Evolutionary conservation across 1,140 invertebrate genomes (phyloP).

Genomic region (Drosophila mojavensis): DNA sequence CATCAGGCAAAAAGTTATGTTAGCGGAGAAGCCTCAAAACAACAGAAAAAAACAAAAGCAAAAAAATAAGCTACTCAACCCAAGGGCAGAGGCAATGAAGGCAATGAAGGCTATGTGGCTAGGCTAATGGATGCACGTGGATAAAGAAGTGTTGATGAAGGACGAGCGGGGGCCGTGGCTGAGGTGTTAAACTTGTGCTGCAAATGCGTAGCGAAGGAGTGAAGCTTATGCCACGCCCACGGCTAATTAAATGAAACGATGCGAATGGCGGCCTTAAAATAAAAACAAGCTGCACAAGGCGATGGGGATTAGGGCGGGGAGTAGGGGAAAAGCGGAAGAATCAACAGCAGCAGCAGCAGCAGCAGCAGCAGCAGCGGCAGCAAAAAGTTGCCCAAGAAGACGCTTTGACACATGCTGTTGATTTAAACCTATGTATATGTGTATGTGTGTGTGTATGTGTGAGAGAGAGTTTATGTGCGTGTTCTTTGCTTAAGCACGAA

Average conservation of each 20-base stretch:
- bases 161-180: not conserved
- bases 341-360: constrained; percentile 10
- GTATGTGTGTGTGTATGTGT: constrained; percentile 6
- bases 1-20: constrained; percentile 42
- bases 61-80: not conserved
- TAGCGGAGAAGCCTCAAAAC: not conserved
- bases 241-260: constrained; percentile 74
- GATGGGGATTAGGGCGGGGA: not conserved
- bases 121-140: constrained; percentile 41
- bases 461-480: not conserved
- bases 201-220: constrained; percentile 59
- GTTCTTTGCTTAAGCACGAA: constrained; percentile 60
- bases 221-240: constrained; percentile 50
- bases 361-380: constrained; percentile 23
- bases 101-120: constrained; percentile 14
- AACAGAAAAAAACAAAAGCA: not conserved
- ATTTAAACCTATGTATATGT: constrained; percentile 29
- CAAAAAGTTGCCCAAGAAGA: constrained; percentile 24
- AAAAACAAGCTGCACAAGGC: constrained; percentile 41
- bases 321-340: not conserved
- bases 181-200: constrained; percentile 33
- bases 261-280: constrained; percentile 42
- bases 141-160: constrained; percentile 5
- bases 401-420: constrained; percentile 25
- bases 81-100: not conserved